Percentiles rank a stretch among this genome's conserved stretches.
phyloP scores from a whole-genome alignment of 2,888 invertebrate genomes.

The Sphaerophoria rueppellii region DNA sequence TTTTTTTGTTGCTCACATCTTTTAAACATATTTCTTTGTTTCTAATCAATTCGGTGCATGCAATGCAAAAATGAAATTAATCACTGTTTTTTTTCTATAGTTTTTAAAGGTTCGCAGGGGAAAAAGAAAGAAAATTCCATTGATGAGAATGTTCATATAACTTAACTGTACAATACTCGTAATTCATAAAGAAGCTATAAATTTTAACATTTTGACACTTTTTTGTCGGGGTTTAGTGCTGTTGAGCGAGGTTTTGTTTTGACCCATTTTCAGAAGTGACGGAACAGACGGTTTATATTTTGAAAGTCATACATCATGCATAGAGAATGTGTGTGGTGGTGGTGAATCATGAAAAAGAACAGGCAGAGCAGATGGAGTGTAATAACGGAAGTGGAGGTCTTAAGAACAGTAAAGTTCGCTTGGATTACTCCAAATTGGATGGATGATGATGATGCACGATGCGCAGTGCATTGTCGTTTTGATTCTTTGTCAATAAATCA shows the following conservation, averaged over 20 bases:
- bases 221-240: conserved; percentile 44
- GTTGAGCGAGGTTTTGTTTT: conserved; percentile 38
- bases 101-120: conserved; percentile 29
- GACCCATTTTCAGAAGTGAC: conserved; percentile 57
- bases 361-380: neutral
- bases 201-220: conserved; percentile 61
- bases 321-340: conserved; percentile 2
- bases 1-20: conserved; percentile 49
- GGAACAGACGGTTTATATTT: conserved; percentile 34
- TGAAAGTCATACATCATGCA: conserved; percentile 29
- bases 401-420: conserved; percentile 64
- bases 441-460: conserved; percentile 48
- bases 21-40: neutral
- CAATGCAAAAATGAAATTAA: conserved; percentile 10
- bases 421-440: conserved; percentile 43
- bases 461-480: conserved; percentile 27
- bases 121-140: conserved; percentile 54
- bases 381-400: conserved; percentile 22
- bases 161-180: conserved; percentile 45
- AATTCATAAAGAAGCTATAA: conserved; percentile 58
- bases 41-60: neutral
- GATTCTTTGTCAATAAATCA: conserved; percentile 56
- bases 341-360: conserved; percentile 19
- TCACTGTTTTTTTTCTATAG: neutral
- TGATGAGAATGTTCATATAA: conserved; percentile 27